Conservation (phyloP, 2,113 vertebrate species). For the Centropus unirufus region DNA sequence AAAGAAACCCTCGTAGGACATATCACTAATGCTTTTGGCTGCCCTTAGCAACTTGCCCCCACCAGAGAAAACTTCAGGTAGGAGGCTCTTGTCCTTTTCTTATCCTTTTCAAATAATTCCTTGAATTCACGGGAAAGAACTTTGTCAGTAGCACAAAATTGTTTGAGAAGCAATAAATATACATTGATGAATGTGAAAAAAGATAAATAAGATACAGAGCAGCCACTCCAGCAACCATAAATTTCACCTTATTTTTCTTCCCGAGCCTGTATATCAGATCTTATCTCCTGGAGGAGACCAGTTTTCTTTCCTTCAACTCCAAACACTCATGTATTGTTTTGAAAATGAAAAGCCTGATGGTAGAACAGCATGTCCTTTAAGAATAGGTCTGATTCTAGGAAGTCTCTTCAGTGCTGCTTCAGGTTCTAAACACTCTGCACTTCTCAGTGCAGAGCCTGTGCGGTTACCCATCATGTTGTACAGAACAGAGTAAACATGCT, state of each 20-base stretch:
- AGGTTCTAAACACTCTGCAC: neutral
- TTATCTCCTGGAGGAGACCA: constrained; percentile 31
- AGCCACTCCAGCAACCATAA: constrained; percentile 64
- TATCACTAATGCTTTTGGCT: neutral
- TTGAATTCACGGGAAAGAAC: constrained; percentile 20
- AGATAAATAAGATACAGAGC: constrained; percentile 59
- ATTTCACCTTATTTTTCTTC: constrained; percentile 53
- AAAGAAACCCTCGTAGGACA: neutral
- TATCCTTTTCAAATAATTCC: neutral
- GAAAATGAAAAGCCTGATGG: constrained; percentile 47
- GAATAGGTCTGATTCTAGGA: neutral
- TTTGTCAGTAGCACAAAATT: neutral
- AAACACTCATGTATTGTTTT: constrained; percentile 29
- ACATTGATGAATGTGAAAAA: constrained; percentile 47
- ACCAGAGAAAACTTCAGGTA: neutral
- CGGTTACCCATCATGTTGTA: neutral
- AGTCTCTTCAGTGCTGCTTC: neutral
- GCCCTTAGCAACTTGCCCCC: neutral
- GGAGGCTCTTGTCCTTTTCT: neutral
- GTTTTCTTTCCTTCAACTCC: constrained; percentile 16
- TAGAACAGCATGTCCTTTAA: constrained; percentile 14
- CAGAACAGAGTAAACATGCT: neutral
- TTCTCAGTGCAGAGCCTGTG: neutral
- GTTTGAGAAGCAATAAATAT: constrained; percentile 59
- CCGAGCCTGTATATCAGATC: constrained; percentile 63